phyloP scores from a whole-genome alignment of 2,888 invertebrate genomes.

The Podabrus alpinus region DNA sequence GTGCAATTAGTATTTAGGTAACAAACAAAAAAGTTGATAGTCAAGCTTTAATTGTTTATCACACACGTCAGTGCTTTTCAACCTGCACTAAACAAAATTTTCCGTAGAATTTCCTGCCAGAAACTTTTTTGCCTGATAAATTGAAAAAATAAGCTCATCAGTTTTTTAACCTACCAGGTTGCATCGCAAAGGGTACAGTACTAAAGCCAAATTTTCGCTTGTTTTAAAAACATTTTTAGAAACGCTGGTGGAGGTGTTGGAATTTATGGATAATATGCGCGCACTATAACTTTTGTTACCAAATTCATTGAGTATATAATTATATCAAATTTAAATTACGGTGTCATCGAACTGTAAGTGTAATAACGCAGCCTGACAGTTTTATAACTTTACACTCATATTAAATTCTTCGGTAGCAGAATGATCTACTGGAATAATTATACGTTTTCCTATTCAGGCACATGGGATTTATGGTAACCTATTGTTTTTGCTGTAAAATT shows the following conservation, averaged over 20 bases:
- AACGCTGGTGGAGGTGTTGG: not conserved
- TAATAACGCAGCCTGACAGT: slow-evolving; percentile 32
- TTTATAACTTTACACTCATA: slow-evolving; percentile 32
- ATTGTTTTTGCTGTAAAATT: not conserved
- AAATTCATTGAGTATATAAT: slow-evolving; percentile 23
- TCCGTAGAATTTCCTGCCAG: not conserved
- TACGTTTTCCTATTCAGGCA: slow-evolving; percentile 19
- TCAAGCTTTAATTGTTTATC: not conserved
- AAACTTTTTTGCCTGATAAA: not conserved
- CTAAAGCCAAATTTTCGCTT: not conserved
- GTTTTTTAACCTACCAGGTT: too few relatives aligned
- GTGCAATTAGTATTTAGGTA: not conserved
- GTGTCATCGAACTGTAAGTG: slow-evolving; percentile 25
- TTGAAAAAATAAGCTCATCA: not conserved
- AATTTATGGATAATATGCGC: not conserved
- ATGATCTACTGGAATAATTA: slow-evolving; percentile 33
- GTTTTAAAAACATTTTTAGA: not conserved
- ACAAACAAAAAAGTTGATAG: not conserved
- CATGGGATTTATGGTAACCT: slow-evolving; percentile 6
- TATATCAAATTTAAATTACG: slow-evolving; percentile 30
- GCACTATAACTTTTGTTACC: not conserved
- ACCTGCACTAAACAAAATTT: not conserved
- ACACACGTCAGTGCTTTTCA: not conserved
- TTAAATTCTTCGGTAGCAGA: slow-evolving; percentile 32
- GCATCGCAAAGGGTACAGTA: too few relatives aligned